Evolutionary conservation across 1,140 invertebrate species (phyloP).

Genomic region (Papilio polyxenes): DNA sequence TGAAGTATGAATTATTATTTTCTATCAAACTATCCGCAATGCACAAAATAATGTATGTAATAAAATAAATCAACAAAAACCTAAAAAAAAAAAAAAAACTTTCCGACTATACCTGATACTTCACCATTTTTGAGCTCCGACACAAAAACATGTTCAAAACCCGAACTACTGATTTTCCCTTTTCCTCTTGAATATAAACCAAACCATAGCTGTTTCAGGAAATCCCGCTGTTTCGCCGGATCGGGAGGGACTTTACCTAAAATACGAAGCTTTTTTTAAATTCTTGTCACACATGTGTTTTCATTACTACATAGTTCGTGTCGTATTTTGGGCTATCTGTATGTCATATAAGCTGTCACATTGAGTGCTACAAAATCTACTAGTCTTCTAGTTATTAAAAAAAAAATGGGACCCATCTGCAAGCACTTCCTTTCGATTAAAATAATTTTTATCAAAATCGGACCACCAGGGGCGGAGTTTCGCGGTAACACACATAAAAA

Average conservation of each 20-base stretch:
- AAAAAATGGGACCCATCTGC: too few species aligned
- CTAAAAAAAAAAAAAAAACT: not conserved
- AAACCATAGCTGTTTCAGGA: constrained; percentile 90
- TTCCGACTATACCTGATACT: constrained; percentile 78
- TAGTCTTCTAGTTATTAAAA: too few species aligned
- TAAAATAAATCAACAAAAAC: not conserved
- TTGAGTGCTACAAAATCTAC: too few species aligned
- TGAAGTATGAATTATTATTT: too few species aligned
- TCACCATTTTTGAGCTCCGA: constrained; percentile 90
- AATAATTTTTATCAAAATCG: too few species aligned
- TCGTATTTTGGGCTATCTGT: not conserved
- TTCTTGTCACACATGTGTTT: not conserved
- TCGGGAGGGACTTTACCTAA: constrained; percentile 82
- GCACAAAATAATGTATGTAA: not conserved
- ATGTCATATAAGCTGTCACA: not conserved
- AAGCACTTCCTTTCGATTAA: too few species aligned
- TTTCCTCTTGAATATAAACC: constrained; percentile 89
- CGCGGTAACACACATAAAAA: too few species aligned
- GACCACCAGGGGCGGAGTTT: too few species aligned
- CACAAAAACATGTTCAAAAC: constrained; percentile 94
- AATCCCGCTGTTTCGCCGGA: constrained; percentile 86
- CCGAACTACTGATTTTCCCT: constrained; percentile 88
- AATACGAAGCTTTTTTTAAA: constrained; percentile 40
- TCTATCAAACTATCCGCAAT: not conserved
- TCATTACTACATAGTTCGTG: not conserved